Conservation (phyloP, 2,113 vertebrate genomes). For the Elephas maximus region DNA sequence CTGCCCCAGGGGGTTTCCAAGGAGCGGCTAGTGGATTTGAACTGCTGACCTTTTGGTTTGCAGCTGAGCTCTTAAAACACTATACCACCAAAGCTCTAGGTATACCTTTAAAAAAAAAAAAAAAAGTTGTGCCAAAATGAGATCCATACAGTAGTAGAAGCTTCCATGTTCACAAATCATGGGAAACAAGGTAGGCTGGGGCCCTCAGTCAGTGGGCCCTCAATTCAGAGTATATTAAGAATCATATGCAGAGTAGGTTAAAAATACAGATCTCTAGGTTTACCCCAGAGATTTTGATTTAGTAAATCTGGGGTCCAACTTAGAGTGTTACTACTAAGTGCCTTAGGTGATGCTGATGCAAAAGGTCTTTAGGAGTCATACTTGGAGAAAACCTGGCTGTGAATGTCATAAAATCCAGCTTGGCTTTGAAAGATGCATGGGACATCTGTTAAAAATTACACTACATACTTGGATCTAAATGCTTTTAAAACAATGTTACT, state of each 20-base stretch:
- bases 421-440: not conserved
- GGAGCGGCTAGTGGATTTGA: no score
- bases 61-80: no score
- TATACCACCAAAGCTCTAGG: no score
- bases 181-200: not conserved
- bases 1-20: no score
- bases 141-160: not conserved
- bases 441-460: not conserved
- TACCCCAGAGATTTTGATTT: not conserved
- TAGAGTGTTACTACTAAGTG: slow-evolving; percentile 26
- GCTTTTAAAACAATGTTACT: slow-evolving; percentile 49
- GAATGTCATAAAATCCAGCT: not conserved
- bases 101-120: not conserved
- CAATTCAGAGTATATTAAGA: not conserved
- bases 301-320: not conserved
- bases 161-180: not conserved
- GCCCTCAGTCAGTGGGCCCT: not conserved
- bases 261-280: not conserved
- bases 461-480: not conserved
- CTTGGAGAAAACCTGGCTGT: not conserved
- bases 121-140: not conserved
- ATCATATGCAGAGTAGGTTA: not conserved
- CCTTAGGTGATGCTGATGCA: not conserved
- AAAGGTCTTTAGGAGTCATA: not conserved
- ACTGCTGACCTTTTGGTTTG: no score